Evolutionary conservation across 1,140 invertebrate species (phyloP), one percentile per base, ranked within the genome.

Genomic region (Latrodectus geometricus): DNA sequence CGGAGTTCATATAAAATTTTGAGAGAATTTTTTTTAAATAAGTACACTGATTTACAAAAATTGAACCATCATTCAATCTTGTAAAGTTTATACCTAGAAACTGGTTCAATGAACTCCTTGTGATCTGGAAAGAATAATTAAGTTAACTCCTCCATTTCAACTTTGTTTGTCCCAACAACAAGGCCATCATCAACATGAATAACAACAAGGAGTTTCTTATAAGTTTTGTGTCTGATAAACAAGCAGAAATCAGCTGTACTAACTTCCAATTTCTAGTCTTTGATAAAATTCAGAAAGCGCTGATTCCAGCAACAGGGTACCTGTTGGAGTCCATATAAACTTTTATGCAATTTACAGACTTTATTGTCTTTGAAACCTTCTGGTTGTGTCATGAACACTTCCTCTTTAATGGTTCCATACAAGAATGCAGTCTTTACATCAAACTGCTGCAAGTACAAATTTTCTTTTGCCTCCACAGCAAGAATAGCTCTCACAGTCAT

Each of bases 111-210:
- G 73, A 17, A 23, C 69, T 61, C 12, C 54, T 15, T n/a, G 77
- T 84, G 8, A 89, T 83, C 68, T 87, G 1, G 12, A 61, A 89
- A 88, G 23, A 14, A 49, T 50, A 7, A 15, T 54, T 66, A 3
- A 89, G 56, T 35, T 82, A n/a, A 70, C 14, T 87, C 72, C 14
- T 73, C 54, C 8, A 88, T 15, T 85, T 80, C 75, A 50, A 61
- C 21, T 72, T 74, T 23, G n/a, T 75, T 15, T 52, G 20, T 78
- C 48, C 83, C 87, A 90, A 88, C 89, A 78, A 91, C 88, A 49
- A 92, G 80, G n/a, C 91, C 91, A 90, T 93, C 92, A 89, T 93
- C 92, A 14, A 93, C 91, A 90, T 92, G 92, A 7, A 92, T 88
- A 14, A 89, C 89, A 1, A 92, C 68, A 52, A 91, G 89, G 4